These are phyloP conservation scores for Limnodromus scolopaceus DNA, from an alignment of 2,797 vertebrate genomes.

Conservation along the genomic window DNA sequence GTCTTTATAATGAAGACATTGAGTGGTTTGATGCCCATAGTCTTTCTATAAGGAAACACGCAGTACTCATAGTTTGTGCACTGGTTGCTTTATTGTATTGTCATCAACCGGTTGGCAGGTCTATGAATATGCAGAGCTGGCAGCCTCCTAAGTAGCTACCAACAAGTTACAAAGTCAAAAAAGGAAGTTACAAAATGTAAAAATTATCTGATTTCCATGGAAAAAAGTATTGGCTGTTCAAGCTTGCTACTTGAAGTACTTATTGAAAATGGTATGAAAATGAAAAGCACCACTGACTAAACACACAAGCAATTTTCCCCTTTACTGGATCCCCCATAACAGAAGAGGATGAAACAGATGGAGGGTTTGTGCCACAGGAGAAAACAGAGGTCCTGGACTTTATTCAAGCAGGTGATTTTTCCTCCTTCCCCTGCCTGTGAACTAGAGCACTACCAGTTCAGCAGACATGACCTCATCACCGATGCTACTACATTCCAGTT, in stretches of 20 bases:
- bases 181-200: background rate
- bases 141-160: background rate
- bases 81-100: background rate
- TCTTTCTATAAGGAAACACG: background rate
- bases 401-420: background rate
- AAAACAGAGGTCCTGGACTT: background rate
- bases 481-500: background rate
- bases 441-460: background rate
- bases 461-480: background rate
- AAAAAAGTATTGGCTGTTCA: background rate
- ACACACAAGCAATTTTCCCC: background rate
- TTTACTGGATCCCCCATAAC: fast-evolving
- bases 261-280: background rate
- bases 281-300: background rate
- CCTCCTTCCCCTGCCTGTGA: background rate
- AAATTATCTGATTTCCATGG: background rate
- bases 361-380: background rate
- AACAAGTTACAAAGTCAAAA: background rate
- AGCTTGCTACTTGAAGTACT: background rate
- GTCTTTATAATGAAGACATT: background rate
- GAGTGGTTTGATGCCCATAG: background rate
- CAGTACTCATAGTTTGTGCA: background rate
- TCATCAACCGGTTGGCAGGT: background rate
- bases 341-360: background rate
- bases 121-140: background rate